Percentiles rank a stretch among this genome's conserved stretches.
Conservation (phyloP, 2,113 vertebrate genomes). For the western clawed frog (Xenopus tropicalis) region DNA sequence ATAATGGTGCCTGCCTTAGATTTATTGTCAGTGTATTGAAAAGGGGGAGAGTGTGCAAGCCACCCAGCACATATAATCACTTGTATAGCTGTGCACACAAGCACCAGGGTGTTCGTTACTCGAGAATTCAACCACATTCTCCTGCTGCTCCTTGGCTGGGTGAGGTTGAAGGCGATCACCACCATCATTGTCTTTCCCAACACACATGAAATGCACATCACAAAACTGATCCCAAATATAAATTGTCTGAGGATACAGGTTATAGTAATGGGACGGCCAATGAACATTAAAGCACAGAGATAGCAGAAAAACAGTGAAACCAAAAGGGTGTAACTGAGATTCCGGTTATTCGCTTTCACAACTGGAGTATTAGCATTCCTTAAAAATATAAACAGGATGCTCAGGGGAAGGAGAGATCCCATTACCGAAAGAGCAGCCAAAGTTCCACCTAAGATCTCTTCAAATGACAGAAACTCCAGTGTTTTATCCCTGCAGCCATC, state of each 20-base stretch:
- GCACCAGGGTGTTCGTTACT: neutral
- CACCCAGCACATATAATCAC: neutral
- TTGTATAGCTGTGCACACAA: neutral
- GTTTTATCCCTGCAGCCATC: conserved; percentile 48
- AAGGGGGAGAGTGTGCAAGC: neutral
- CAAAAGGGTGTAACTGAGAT: conserved; percentile 20
- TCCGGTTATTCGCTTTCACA: conserved; percentile 35
- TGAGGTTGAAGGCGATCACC: conserved; percentile 30
- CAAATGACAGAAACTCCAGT: conserved; percentile 53
- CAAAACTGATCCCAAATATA: conserved; percentile 25
- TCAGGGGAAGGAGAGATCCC: conserved; percentile 43
- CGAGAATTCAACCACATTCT: conserved; percentile 20
- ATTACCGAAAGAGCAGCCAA: conserved; percentile 45
- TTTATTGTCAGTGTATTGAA: neutral
- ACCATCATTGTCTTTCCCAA: conserved; percentile 35
- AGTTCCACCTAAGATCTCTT: conserved; percentile 44
- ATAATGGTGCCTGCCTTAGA: neutral
- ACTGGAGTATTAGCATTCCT: conserved; percentile 49
- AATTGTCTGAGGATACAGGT: conserved; percentile 25
- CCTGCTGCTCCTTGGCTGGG: neutral
- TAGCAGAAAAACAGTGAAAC: conserved; percentile 19
- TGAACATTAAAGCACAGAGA: conserved; percentile 30
- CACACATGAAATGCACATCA: conserved; percentile 13
- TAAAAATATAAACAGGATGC: conserved; percentile 48
- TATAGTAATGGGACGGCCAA: conserved; percentile 1